phyloP scores from a whole-genome alignment of 1,140 invertebrate species.

The Eulimnadia texana region DNA sequence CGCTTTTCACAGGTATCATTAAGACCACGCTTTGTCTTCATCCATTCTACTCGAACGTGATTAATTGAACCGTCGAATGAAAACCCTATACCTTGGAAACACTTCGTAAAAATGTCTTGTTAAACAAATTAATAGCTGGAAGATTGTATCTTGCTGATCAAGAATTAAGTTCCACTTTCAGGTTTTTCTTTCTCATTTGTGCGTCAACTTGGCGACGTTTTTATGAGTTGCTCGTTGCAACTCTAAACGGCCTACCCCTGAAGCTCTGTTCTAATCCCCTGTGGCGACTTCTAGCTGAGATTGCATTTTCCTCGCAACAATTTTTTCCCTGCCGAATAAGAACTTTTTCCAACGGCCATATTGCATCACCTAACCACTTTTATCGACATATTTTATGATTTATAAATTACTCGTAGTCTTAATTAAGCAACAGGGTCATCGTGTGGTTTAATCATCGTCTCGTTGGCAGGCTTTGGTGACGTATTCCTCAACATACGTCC shows the following conservation, averaged over 20 bases:
- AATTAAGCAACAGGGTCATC: no score
- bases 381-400: no score
- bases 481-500: conserved; percentile 85
- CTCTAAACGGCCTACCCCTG: no score
- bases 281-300: background rate
- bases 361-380: no score
- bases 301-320: background rate
- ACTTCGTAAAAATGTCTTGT: background rate
- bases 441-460: background rate
- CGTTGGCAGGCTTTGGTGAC: conserved; percentile 55
- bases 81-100: no score
- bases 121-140: no score
- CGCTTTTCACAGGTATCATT: conserved; percentile 55
- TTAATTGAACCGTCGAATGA: no score
- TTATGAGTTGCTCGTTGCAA: conserved; percentile 11
- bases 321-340: background rate
- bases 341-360: background rate
- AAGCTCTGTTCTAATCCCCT: background rate
- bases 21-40: no score
- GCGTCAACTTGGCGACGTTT: background rate
- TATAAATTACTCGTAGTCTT: no score
- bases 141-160: no score
- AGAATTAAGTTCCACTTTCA: background rate
- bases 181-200: conserved; percentile 1
- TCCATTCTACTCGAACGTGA: no score